Evolutionary conservation across 2,113 vertebrate genomes (phyloP).

Genomic region (Onychorhynchus coronatus): DNA sequence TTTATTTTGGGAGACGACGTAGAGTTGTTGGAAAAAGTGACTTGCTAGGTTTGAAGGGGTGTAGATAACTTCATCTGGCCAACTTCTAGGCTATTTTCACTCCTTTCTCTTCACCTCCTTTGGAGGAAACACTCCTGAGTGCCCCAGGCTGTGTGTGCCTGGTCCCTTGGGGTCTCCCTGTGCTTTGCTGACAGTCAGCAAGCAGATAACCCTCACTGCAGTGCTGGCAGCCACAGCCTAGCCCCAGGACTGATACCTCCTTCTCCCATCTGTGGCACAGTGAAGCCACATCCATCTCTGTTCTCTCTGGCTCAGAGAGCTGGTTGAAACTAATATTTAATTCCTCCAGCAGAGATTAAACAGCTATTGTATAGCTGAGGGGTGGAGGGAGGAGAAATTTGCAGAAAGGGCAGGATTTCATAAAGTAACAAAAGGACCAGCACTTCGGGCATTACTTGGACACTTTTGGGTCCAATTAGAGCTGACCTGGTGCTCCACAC

Average conservation of each 20-base stretch:
- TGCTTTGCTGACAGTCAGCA: not conserved
- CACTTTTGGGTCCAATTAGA: not conserved
- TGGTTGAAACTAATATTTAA: not conserved
- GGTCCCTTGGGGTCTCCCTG: not conserved
- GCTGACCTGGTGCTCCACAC: not conserved
- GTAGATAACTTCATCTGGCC: not conserved
- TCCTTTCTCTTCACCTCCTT: not conserved
- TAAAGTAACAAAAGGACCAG: not conserved
- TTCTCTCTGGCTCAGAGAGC: not conserved
- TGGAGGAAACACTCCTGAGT: not conserved
- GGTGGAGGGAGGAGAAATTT: not conserved
- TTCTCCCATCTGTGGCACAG: not conserved
- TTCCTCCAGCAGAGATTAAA: not conserved
- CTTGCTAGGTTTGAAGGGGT: not conserved
- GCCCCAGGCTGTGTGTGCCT: not conserved
- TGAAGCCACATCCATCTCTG: accelerated
- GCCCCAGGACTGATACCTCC: not conserved
- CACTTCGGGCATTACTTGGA: not conserved
- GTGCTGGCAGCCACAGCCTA: not conserved
- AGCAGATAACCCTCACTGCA: not conserved
- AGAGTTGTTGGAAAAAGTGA: not conserved
- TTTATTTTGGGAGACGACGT: slow-evolving; percentile 7
- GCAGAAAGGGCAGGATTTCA: not conserved
- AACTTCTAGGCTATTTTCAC: not conserved
- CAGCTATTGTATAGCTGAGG: not conserved